Conservation (phyloP, 2,797 vertebrate genomes). For the Rhinoraja longicauda region DNA sequence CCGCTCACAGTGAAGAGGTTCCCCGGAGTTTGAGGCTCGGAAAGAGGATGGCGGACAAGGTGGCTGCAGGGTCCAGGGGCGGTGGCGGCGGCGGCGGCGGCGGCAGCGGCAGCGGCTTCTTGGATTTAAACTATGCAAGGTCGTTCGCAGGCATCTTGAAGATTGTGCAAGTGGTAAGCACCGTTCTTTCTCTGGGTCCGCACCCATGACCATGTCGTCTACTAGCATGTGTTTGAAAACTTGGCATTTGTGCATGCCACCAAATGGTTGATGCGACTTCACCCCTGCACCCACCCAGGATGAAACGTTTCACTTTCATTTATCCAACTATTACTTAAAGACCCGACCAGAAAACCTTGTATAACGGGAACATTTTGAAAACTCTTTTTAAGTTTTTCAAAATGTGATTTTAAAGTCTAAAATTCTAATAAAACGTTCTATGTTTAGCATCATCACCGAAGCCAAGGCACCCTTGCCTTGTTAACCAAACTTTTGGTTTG, state of each 20-base stretch:
- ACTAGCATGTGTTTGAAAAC: neutral
- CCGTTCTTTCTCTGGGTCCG: no score
- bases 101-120: neutral
- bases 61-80: neutral
- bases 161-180: conserved; percentile 23
- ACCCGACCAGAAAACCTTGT: neutral
- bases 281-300: neutral
- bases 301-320: no score
- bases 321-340: neutral
- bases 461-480: neutral
- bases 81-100: no score
- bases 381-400: neutral
- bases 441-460: neutral
- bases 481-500: neutral
- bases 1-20: neutral
- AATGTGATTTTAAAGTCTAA: neutral
- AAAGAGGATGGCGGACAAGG: neutral
- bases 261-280: neutral
- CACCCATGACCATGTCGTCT: no score
- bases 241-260: neutral
- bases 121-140: neutral
- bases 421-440: neutral
- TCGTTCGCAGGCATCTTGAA: conserved; percentile 26
- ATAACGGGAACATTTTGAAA: no score
- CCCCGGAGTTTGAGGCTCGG: neutral